phyloP scores from a whole-genome alignment of 2,797 vertebrate genomes.

The Molossus alvarezi region DNA sequence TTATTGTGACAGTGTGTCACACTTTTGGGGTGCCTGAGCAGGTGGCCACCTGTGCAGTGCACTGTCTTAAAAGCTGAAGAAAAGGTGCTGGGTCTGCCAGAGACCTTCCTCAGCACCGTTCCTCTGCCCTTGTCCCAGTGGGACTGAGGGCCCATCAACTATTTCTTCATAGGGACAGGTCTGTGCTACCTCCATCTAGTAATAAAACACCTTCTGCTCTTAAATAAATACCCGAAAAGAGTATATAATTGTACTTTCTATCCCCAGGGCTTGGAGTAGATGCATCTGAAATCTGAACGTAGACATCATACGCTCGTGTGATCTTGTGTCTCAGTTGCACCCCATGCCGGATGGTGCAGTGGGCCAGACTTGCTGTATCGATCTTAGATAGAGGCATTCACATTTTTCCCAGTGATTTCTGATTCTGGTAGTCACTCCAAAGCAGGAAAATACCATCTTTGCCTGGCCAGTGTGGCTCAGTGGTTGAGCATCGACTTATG shows the following conservation, averaged over 20 bases:
- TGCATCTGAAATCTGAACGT: background rate
- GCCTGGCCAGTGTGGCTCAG: too few species aligned
- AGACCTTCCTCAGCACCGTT: background rate
- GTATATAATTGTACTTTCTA: background rate
- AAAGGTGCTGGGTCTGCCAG: background rate
- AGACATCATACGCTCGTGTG: background rate
- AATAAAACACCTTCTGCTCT: slow-evolving; percentile 33
- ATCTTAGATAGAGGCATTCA: background rate
- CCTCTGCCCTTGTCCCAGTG: background rate
- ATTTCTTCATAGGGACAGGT: background rate
- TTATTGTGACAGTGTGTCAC: background rate
- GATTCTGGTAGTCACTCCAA: background rate
- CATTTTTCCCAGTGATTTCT: background rate
- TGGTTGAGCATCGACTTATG: too few species aligned
- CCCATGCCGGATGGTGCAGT: too few species aligned
- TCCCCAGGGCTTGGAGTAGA: background rate
- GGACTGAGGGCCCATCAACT: background rate
- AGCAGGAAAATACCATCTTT: background rate
- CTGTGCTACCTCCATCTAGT: background rate
- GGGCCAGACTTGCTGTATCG: background rate
- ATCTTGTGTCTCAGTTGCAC: background rate
- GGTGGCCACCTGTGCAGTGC: background rate
- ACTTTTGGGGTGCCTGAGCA: background rate
- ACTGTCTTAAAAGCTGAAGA: background rate
- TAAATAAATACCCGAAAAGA: slow-evolving; percentile 33